Base-by-base conservation (phyloP, 2,797 vertebrate genomes). In the Tapera naevia region DNA sequence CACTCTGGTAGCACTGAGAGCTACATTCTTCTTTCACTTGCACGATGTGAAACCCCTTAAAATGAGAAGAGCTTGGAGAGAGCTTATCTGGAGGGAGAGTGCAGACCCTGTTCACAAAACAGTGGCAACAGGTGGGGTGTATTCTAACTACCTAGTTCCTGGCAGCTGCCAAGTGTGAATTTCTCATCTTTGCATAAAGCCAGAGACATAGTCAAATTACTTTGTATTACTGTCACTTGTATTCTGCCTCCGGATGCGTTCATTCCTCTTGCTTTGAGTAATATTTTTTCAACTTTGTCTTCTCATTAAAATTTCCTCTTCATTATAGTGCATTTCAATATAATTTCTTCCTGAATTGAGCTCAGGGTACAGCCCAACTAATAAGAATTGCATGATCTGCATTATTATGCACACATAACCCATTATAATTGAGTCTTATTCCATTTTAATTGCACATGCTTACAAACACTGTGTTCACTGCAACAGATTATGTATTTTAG, bases 271-370 rank as follows among this genome's bases (percentile, higher is more conserved):
- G 73, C 86, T 94, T 94, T 92, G 78, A 94, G 73, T 86, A 88
- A 96, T 66, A 94, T 93, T 96, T 97, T 94, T 94, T 79, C 91
- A 80, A 91, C 84, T 90, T 91, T 95, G 93, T 89, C 91, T 94
- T 97, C 96, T 84, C 86, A 97, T 96, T 97, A 96, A 95, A 94
- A 95, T 83, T 95, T 95, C 91, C 53, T 94, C 84, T 94, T 95
- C 91, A 46, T 96, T 96, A 93, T 70, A 81, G 51, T 28, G 12
- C 64, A 89, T 96, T 96, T 92, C 91, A 91, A 84, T 95, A 91
- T 83, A 7, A 89, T 95, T 89, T 95, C 73, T 83, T 71, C 65
- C 94, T 88, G 62, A 91, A 58, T 41, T 1, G 0, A 94, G 87
- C 90, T 80, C 83, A 87, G 80, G 56, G 85, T 87, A 78, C 91